Evolutionary conservation across 2,113 vertebrate species (phyloP).

Genomic region (Loxodonta africana): DNA sequence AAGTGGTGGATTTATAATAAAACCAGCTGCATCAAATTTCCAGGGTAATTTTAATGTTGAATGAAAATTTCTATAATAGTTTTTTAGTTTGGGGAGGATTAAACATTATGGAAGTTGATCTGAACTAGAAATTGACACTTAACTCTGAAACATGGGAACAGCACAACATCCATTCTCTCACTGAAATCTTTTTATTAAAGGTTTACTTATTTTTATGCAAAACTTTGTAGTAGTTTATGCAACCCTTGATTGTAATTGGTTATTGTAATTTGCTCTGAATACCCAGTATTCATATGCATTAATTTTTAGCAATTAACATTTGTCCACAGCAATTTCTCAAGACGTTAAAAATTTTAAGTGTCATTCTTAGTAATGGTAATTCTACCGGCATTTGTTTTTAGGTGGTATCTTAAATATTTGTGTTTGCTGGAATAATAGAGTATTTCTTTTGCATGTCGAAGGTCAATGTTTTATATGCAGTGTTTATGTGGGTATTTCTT

Average conservation of each 20-base stretch:
- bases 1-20: background rate
- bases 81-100: background rate
- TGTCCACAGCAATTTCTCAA: background rate
- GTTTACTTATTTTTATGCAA: background rate
- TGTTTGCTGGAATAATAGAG: background rate
- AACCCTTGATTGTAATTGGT: background rate
- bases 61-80: background rate
- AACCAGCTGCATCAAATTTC: background rate
- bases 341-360: background rate
- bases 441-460: background rate
- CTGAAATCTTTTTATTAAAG: background rate
- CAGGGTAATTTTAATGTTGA: background rate
- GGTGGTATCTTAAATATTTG: background rate
- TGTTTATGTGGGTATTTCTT: background rate
- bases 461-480: background rate
- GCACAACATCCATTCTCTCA: background rate
- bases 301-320: background rate
- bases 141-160: background rate
- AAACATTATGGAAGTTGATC: background rate
- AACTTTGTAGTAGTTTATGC: background rate
- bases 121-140: background rate
- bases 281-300: background rate
- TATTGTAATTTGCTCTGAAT: background rate
- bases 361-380: background rate
- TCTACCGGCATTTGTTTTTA: background rate